Evolutionary conservation across 2,797 vertebrate species (phyloP).

Genomic region (Aulostomus chinensis): DNA sequence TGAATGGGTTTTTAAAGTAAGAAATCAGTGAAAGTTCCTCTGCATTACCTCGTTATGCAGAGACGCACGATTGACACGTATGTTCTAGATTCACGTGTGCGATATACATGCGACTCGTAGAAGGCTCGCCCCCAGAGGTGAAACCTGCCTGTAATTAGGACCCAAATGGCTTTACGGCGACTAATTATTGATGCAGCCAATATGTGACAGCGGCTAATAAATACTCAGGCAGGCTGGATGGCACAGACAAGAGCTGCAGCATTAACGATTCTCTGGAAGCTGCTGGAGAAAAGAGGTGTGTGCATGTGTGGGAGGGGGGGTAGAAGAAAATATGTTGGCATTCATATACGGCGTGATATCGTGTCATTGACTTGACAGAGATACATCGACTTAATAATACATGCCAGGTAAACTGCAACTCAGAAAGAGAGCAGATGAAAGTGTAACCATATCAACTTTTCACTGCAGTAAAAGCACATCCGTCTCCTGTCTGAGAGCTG

Average conservation of each 20-base stretch:
- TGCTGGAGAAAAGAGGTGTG: not conserved
- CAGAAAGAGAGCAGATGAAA: conserved; percentile 20
- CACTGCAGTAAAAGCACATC: conserved; percentile 5
- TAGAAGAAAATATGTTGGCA: no score
- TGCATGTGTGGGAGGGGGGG: no score
- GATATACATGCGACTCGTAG: conserved; percentile 37
- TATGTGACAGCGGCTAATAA: conserved; percentile 65
- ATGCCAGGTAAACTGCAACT: conserved; percentile 2
- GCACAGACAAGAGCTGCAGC: conserved; percentile 21
- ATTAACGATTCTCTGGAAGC: conserved; percentile 42
- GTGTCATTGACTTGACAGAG: no score
- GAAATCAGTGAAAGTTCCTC: not conserved
- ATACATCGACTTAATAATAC: conserved; percentile 56
- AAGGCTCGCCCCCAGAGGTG: conserved; percentile 49
- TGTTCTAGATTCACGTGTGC: conserved; percentile 30
- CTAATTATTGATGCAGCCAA: conserved; percentile 70
- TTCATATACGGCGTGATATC: no score
- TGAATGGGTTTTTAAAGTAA: no score
- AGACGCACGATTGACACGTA: conserved; percentile 5
- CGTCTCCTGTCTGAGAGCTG: conserved; percentile 1
- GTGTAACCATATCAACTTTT: no score
- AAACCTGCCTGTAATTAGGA: conserved; percentile 61
- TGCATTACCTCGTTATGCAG: conserved; percentile 19
- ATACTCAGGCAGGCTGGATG: conserved; percentile 38
- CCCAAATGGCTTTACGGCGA: conserved; percentile 64